A percentile compares a stretch with the other conserved stretches of the same genome.
phyloP scores from a whole-genome alignment of 2,797 vertebrate species.

The Crenichthys baileyi region DNA sequence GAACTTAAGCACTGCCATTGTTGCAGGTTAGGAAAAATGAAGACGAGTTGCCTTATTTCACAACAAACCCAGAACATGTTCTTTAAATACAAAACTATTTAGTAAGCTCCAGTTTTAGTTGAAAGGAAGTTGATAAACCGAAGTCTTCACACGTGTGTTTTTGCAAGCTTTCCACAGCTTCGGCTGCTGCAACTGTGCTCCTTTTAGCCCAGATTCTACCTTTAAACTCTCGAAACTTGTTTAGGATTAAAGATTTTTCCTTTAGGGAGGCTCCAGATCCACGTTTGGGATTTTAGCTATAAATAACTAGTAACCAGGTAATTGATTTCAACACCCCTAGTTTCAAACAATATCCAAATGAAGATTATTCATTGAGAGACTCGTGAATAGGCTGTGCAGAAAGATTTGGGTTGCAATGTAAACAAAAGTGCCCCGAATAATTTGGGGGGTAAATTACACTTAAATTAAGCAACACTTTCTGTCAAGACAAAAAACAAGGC shows the following conservation, averaged over 20 bases:
- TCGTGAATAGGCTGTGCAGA: no score
- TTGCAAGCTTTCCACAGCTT: not conserved
- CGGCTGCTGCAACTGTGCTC: not conserved
- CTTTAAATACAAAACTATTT: not conserved
- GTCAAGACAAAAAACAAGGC: no score
- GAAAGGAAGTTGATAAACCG: not conserved
- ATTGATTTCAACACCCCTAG: not conserved
- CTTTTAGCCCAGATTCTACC: not conserved
- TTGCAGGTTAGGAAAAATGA: not conserved
- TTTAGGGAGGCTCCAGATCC: not conserved
- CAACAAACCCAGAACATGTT: not conserved
- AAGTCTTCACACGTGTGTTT: not conserved
- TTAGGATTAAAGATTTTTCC: conserved; percentile 1
- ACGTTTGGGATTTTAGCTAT: not conserved
- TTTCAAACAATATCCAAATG: no score
- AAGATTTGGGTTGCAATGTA: no score
- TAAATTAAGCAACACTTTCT: no score
- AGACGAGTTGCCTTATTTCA: not conserved
- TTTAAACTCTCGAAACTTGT: not conserved
- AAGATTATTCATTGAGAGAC: no score
- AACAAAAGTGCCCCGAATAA: no score
- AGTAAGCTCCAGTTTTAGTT: not conserved
- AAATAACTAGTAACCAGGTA: not conserved
- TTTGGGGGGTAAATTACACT: no score
- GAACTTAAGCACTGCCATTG: not conserved